A percentile compares a stretch with the other conserved stretches of the same genome.
These are phyloP conservation scores for Theretra japonica DNA, from an alignment of 2,888 invertebrate species.

Conservation along the genomic window DNA sequence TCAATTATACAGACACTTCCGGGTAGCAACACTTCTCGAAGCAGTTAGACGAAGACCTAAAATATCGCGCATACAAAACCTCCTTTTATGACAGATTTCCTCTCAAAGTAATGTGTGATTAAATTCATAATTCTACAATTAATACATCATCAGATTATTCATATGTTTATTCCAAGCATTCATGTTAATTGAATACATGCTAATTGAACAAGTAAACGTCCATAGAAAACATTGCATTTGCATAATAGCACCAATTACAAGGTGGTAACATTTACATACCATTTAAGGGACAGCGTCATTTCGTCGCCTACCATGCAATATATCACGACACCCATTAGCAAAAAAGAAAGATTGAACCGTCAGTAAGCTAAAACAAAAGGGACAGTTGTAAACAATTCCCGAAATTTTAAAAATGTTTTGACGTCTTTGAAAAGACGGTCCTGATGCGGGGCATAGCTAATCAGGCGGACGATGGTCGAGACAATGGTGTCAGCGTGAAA, in stretches of 20 bases:
- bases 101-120: not conserved
- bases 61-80: not conserved
- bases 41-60: not conserved
- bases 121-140: not conserved
- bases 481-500: slow-evolving; percentile 79
- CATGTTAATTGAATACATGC: not conserved
- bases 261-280: slow-evolving; percentile 3
- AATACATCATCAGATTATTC: not conserved
- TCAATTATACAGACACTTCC: slow-evolving; percentile 8
- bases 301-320: slow-evolving; percentile 16
- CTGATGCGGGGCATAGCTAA: slow-evolving; percentile 68
- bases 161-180: too few species aligned
- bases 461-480: slow-evolving; percentile 64
- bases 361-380: slow-evolving; percentile 35
- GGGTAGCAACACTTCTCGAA: not conserved
- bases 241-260: slow-evolving; percentile 18
- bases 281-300: slow-evolving; percentile 15
- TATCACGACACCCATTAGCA: slow-evolving; percentile 34
- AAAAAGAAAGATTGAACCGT: slow-evolving; percentile 37
- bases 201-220: slow-evolving; percentile 12
- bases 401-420: slow-evolving; percentile 44
- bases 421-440: slow-evolving; percentile 49
- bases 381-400: slow-evolving; percentile 41
- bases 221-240: not conserved
- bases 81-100: too few species aligned